Evolutionary conservation across 2,113 vertebrate species (phyloP), one percentile per base, ranked within the genome.

Genomic region (Myxocyprinus asiaticus): DNA sequence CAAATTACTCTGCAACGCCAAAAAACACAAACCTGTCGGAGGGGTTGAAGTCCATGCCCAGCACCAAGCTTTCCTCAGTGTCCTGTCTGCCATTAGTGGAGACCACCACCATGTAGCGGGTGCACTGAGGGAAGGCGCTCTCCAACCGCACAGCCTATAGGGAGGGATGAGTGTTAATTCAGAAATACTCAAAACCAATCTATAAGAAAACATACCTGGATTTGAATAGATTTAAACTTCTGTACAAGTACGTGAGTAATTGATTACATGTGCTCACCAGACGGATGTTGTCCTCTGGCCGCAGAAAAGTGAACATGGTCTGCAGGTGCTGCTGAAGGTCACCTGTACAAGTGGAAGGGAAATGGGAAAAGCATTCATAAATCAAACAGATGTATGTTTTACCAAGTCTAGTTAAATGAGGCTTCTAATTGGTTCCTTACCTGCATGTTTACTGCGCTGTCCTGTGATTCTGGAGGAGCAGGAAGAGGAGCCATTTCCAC

Each of bases 321-420:
- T 99, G 97, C 77, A 99, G 95, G 91, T 99, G 98, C 58, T 98
- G 97, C 88, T 99, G 98, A 81, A 99, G 95, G 88, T 99, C 96
- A 61, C 96, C 98, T 99, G 88, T 3, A 17, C 6, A 33, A 33
- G 22, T 33, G 22, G 22, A 33, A 33, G 22, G 22, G 22, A 88
- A 9, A 84, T 76, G 8, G 15, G 81, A 81, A 70, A 77, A 71
- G 48, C 0, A 1, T n/a, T 66, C 0, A 45, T 15, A 9, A 53
- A 45, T 0, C 4, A 7, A 10, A 44, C 7, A 66, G 17, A 8
- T 15, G 4, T 4, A 44, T 3, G 10, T 9, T 33, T 33, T 33
- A 33, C 22, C 22, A 1, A 33, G 22, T 33, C 22, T 33, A 33
- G 22, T 33, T 33, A 33, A 33, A 33, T 33, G 22, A 10, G 4